A percentile compares a stretch with the other conserved stretches of the same genome.
Conservation (phyloP, 1,140 invertebrate genomes). For the Coptotermes formosanus region DNA sequence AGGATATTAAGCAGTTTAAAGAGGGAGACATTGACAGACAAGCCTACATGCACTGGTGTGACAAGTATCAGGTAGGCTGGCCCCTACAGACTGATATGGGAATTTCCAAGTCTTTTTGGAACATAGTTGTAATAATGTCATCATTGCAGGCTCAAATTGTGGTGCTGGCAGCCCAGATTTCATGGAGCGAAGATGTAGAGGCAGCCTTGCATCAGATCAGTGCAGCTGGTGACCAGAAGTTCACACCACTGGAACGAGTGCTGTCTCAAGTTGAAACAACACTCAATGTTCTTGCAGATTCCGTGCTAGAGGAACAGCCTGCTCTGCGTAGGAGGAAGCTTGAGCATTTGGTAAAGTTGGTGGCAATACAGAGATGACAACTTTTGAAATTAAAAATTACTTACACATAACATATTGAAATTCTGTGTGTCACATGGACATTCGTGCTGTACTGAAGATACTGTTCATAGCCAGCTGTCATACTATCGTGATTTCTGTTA, state of each 20-base stretch:
- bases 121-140: not conserved
- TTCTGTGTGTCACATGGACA: too few relatives aligned
- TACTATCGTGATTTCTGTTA: too few relatives aligned
- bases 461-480: not conserved
- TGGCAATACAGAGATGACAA: not conserved
- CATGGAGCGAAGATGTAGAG: slow-evolving; percentile 97
- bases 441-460: not conserved
- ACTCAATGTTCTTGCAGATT: slow-evolving; percentile 93
- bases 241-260: slow-evolving; percentile 72
- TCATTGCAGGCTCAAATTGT: slow-evolving; percentile 84
- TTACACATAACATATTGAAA: too few relatives aligned
- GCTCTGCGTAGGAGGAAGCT: slow-evolving; percentile 90
- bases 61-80: slow-evolving; percentile 79
- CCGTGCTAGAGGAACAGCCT: slow-evolving; percentile 96
- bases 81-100: not conserved
- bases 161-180: slow-evolving; percentile 92
- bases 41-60: slow-evolving; percentile 92
- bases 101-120: not conserved
- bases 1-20: slow-evolving; percentile 88
- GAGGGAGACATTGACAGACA: slow-evolving; percentile 77
- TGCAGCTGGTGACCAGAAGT: slow-evolving; percentile 54
- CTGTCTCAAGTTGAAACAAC: slow-evolving; percentile 86
- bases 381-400: too few relatives aligned
- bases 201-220: slow-evolving; percentile 67
- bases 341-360: slow-evolving; percentile 77